Percentiles rank a stretch among this genome's conserved stretches.
Conservation (phyloP, 2,888 invertebrate genomes). For the Drosophila recens region DNA sequence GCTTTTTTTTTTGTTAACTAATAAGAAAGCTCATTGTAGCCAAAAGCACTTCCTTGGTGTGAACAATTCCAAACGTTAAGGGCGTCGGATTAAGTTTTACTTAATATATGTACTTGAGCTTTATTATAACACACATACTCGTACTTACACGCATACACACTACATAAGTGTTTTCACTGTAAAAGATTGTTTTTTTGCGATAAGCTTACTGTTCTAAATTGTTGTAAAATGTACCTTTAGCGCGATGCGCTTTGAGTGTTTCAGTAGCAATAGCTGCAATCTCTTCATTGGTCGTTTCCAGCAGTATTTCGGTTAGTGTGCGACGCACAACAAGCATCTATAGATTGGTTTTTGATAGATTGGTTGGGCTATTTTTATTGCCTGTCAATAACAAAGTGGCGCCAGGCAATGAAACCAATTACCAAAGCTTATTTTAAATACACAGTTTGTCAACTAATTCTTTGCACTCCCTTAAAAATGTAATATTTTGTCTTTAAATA, state of each 20-base stretch:
- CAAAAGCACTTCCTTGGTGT: slow-evolving; percentile 23
- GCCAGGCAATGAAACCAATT: slow-evolving; percentile 62
- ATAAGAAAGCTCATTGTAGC: slow-evolving; percentile 11
- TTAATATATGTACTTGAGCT: slow-evolving; percentile 12
- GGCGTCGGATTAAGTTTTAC: slow-evolving; percentile 9
- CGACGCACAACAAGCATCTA: slow-evolving; percentile 95
- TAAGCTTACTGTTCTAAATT: slow-evolving; percentile 46
- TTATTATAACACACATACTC: slow-evolving; percentile 6
- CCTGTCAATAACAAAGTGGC: slow-evolving; percentile 41
- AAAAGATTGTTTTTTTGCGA: slow-evolving; percentile 47
- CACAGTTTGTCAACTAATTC: too few species aligned
- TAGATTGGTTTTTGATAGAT: slow-evolving; percentile 61
- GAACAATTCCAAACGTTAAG: slow-evolving; percentile 29
- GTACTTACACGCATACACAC: slow-evolving; percentile 55
- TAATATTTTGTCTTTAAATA: too few species aligned
- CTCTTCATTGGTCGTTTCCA: slow-evolving; percentile 97
- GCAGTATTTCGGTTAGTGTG: slow-evolving; percentile 95
- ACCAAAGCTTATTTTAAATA: neutral
- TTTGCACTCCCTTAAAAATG: too few species aligned
- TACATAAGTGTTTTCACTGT: slow-evolving; percentile 38
- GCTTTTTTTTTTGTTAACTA: slow-evolving; percentile 37
- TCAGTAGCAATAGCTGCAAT: slow-evolving; percentile 94
- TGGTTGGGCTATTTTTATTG: slow-evolving; percentile 46
- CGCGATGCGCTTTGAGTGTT: slow-evolving; percentile 91
- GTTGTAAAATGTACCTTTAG: slow-evolving; percentile 89